These are phyloP conservation scores for Bergia puertoricense DNA, from an alignment of 92 coral and sea anemone genomes.

Conservation along the genomic window DNA sequence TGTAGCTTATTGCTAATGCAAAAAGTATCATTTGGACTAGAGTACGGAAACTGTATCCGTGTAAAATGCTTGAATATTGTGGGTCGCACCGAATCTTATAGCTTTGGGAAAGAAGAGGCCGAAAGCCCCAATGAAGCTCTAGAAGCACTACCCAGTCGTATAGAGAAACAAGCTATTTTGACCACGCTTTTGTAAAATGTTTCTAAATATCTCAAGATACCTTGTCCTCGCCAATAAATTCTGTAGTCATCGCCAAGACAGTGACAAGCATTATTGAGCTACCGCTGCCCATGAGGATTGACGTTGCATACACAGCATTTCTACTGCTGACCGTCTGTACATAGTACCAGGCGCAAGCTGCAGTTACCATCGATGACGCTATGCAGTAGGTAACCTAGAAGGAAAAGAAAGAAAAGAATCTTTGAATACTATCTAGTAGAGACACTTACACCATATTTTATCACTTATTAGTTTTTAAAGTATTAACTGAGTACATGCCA, in stretches of 20 bases:
- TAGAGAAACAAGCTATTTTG: background rate
- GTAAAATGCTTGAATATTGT: too few species aligned
- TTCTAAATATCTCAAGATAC: slow-evolving; percentile 7
- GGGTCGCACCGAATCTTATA: too few species aligned
- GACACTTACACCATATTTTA: too few species aligned
- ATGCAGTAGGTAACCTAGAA: slow-evolving; percentile 51
- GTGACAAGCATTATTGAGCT: slow-evolving; percentile 67
- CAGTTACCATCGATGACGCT: slow-evolving; percentile 49
- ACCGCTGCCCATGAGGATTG: slow-evolving; percentile 68
- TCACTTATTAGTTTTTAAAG: too few species aligned
- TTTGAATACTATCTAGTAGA: background rate
- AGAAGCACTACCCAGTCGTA: background rate
- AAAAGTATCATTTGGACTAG: too few species aligned
- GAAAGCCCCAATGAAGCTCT: too few species aligned
- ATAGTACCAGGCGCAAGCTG: slow-evolving; percentile 61
- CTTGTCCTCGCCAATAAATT: slow-evolving; percentile 63
- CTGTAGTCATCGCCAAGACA: slow-evolving; percentile 54
- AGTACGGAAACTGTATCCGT: too few species aligned
- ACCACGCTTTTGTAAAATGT: background rate
- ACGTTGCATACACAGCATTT: slow-evolving; percentile 55
- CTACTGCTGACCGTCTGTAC: slow-evolving; percentile 55
- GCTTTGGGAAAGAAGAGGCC: too few species aligned
- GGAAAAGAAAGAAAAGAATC: background rate
- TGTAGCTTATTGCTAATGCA: too few species aligned
- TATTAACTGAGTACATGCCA: too few species aligned